Evolutionary conservation across 1,140 invertebrate genomes (phyloP).

Genomic region (Trachymyrmex cornetzi): DNA sequence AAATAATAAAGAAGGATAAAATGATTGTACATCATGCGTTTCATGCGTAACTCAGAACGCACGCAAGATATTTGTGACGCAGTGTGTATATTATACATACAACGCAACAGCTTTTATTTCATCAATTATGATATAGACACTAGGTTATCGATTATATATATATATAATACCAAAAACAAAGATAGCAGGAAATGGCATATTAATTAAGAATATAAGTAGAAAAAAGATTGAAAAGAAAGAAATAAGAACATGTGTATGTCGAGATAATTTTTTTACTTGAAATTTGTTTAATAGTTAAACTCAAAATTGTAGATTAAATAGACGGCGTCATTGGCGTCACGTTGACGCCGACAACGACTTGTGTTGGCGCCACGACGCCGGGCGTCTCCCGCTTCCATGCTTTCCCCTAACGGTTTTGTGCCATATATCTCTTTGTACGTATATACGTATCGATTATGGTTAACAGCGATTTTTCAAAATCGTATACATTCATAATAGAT

Average conservation of each 20-base stretch:
- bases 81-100: no score
- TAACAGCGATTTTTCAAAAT: constrained; percentile 3
- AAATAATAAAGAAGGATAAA: no score
- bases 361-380: constrained; percentile 26
- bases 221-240: no score
- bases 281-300: neutral
- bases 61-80: no score
- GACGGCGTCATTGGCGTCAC: constrained; percentile 36
- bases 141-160: no score
- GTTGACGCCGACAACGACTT: neutral
- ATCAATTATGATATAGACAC: no score
- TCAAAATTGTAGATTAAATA: constrained; percentile 14
- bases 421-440: constrained; percentile 3
- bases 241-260: no score
- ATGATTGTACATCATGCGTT: no score
- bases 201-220: neutral
- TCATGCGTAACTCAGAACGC: no score
- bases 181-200: neutral
- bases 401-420: neutral
- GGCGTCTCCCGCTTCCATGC: neutral
- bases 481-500: neutral
- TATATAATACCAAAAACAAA: neutral
- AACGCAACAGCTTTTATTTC: no score
- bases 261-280: neutral
- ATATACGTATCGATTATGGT: constrained; percentile 2